phyloP scores from a whole-genome alignment of 2,797 vertebrate genomes.

The Sandelia bainsii region DNA sequence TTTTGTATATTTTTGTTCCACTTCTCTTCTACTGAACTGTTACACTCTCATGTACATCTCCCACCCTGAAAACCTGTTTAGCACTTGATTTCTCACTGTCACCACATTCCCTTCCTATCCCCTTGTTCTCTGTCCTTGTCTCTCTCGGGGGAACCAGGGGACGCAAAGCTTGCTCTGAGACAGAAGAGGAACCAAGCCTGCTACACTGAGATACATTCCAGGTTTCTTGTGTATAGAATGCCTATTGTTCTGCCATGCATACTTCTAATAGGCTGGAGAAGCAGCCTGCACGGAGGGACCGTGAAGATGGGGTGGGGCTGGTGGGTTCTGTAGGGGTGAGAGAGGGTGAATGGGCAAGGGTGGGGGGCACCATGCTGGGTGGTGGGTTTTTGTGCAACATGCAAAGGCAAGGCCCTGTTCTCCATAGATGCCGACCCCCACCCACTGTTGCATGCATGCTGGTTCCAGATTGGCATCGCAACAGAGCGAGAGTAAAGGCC shows the following conservation, averaged over 20 bases:
- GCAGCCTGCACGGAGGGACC: constrained; percentile 51
- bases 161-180: constrained; percentile 81
- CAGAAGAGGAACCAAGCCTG: constrained; percentile 68
- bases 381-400: constrained; percentile 63
- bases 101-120: constrained; percentile 6
- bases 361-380: constrained; percentile 66
- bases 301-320: constrained; percentile 24
- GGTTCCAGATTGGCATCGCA: constrained; percentile 53
- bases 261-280: constrained; percentile 82
- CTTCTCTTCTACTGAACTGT: constrained; percentile 4
- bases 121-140: background rate
- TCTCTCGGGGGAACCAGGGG: constrained; percentile 52
- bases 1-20: background rate
- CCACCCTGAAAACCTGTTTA: constrained; percentile 40
- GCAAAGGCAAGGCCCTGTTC: constrained; percentile 78
- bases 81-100: constrained; percentile 52
- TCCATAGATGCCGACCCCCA: constrained; percentile 74
- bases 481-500: constrained; percentile 64
- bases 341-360: constrained; percentile 64
- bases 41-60: constrained; percentile 30
- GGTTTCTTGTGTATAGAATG: constrained; percentile 79
- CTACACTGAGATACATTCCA: constrained; percentile 86
- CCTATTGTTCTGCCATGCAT: constrained; percentile 80
- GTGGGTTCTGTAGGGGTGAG: constrained; percentile 52
- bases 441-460: constrained; percentile 72